Percentiles rank a stretch among this genome's conserved stretches.
phyloP scores from a whole-genome alignment of 2,888 invertebrate genomes.

The Troides helena region DNA sequence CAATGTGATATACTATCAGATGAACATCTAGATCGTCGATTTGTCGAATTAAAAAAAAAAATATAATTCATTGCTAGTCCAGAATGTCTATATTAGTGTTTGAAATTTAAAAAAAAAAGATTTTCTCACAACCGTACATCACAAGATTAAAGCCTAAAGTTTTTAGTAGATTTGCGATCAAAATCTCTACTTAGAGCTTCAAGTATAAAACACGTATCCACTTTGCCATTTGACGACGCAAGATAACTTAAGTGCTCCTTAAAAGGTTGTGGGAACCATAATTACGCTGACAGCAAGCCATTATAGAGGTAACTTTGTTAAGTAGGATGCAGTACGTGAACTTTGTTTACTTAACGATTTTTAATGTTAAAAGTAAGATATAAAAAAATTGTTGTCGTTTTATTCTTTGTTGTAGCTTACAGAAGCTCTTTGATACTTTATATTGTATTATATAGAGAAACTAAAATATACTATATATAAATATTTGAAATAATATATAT shows the following conservation, averaged over 20 bases:
- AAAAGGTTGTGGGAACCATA: slow-evolving; percentile 29
- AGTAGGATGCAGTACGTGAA: slow-evolving; percentile 13
- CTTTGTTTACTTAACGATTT: neutral
- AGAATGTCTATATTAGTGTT: no score
- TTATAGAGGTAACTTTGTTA: slow-evolving; percentile 28
- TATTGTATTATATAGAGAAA: no score
- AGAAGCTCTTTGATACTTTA: no score
- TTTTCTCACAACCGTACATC: neutral
- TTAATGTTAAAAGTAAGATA: neutral
- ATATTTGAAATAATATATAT: no score
- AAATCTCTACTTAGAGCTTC: slow-evolving; percentile 1
- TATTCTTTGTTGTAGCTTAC: neutral
- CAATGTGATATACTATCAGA: no score
- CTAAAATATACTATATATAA: no score
- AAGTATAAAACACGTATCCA: slow-evolving; percentile 3
- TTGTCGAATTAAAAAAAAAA: no score
- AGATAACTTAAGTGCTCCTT: slow-evolving; percentile 28
- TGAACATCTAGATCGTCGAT: no score
- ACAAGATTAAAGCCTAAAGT: neutral
- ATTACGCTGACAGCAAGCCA: slow-evolving; percentile 27
- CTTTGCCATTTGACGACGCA: slow-evolving; percentile 14
- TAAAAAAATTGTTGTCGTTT: neutral
- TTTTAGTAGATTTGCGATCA: neutral
- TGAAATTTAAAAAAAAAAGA: neutral
- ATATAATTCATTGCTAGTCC: no score